phyloP scores from a whole-genome alignment of 2,797 vertebrate species.

The Scolopax bukidnonensis region DNA sequence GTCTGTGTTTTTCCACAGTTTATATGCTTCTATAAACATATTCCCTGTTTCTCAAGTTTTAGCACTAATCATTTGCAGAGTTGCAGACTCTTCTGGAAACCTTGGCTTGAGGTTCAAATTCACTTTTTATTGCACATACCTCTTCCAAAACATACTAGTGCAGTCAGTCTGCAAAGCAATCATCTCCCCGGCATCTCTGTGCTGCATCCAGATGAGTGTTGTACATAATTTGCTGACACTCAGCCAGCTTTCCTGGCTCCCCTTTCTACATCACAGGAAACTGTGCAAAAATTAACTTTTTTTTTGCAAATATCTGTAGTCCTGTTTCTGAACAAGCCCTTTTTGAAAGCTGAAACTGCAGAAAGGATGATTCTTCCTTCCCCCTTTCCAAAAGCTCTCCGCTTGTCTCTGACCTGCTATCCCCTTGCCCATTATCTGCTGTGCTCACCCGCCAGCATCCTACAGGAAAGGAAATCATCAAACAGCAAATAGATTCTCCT shows the following conservation, averaged over 20 bases:
- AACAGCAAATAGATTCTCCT: rapidly evolving
- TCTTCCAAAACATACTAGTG: neutral
- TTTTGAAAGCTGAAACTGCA: neutral
- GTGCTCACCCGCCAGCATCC: neutral
- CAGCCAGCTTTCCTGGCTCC: neutral
- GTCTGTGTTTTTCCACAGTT: neutral
- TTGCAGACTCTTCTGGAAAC: neutral
- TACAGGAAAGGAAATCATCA: neutral
- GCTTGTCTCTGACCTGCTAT: neutral
- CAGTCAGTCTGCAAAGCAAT: neutral
- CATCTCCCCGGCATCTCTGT: neutral
- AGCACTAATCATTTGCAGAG: neutral
- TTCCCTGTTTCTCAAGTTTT: neutral
- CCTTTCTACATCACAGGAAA: neutral
- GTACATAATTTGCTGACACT: neutral
- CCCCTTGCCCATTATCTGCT: neutral
- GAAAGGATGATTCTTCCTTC: neutral
- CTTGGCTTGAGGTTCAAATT: neutral
- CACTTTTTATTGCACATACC: neutral
- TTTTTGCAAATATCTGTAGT: neutral
- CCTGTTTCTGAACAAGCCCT: neutral
- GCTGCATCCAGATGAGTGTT: neutral
- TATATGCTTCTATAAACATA: neutral
- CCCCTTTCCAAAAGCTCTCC: neutral
- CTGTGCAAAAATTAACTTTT: neutral